Percentiles rank a stretch among this genome's conserved stretches.
Conservation (phyloP, 2,888 invertebrate species). For the Ophion slaviceki region DNA sequence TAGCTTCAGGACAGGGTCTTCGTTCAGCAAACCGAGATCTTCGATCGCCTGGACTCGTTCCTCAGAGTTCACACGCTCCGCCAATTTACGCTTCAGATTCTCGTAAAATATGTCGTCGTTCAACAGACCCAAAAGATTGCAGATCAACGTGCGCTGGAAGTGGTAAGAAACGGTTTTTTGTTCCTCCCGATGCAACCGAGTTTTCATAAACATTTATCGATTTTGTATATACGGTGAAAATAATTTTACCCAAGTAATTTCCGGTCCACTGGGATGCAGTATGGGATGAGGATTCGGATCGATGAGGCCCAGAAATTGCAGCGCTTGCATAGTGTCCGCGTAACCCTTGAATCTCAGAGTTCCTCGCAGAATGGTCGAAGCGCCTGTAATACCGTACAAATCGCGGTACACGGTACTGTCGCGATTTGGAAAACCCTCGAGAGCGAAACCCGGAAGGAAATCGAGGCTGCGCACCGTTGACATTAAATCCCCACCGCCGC, state of each 20-base stretch:
- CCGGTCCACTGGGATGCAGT: slow-evolving; percentile 97
- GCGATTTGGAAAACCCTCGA: slow-evolving; percentile 98
- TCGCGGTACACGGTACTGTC: slow-evolving; percentile 96
- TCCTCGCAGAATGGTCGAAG: slow-evolving; percentile 95
- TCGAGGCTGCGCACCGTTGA: slow-evolving; percentile 91
- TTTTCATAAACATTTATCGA: not conserved
- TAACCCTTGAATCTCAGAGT: slow-evolving; percentile 97
- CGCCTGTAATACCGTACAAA: slow-evolving; percentile 94
- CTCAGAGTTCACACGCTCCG: slow-evolving; percentile 90
- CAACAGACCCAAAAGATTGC: slow-evolving; percentile 92
- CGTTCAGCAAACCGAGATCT: slow-evolving; percentile 94
- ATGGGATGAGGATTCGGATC: slow-evolving; percentile 93
- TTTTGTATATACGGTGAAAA: not conserved
- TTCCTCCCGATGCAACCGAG: not conserved
- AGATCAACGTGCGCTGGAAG: slow-evolving; percentile 91
- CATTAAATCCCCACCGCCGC: slow-evolving; percentile 95
- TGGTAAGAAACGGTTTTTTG: not conserved
- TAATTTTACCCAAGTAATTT: slow-evolving; percentile 94
- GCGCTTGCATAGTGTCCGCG: slow-evolving; percentile 93
- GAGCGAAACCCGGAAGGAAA: slow-evolving; percentile 97
- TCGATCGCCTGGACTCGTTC: slow-evolving; percentile 91
- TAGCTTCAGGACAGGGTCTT: slow-evolving; percentile 91
- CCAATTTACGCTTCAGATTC: slow-evolving; percentile 93
- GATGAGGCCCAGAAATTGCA: slow-evolving; percentile 95
- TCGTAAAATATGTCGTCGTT: slow-evolving; percentile 96